Conservation (phyloP, 2,888 invertebrate genomes). For the Drosophila formosana region DNA sequence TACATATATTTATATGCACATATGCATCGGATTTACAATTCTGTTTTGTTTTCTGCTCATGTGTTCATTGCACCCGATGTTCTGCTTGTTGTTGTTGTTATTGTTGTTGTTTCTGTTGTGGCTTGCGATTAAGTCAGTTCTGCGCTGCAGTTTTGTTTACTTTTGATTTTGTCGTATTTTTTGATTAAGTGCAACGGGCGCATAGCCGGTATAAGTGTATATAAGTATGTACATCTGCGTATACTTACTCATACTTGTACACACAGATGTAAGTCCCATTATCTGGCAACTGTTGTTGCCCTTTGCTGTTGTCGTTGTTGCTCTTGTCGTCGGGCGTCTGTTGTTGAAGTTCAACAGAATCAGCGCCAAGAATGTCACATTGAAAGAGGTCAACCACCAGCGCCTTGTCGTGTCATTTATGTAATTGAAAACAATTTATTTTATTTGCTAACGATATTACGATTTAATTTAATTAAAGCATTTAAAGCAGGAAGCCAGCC, state of each 20-base stretch:
- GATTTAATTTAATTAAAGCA: constrained; percentile 71
- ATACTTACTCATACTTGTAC: constrained; percentile 11
- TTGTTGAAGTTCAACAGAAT: constrained; percentile 59
- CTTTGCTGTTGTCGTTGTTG: constrained; percentile 25
- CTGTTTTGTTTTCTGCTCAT: constrained; percentile 62
- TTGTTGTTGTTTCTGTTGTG: constrained; percentile 28
- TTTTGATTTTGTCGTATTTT: constrained; percentile 78
- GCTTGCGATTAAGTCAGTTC: constrained; percentile 68
- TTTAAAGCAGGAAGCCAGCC: constrained; percentile 57
- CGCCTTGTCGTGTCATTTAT: constrained; percentile 74
- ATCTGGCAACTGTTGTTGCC: constrained; percentile 68
- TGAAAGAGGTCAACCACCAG: constrained; percentile 82
- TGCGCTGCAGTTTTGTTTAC: constrained; percentile 77
- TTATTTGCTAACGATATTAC: constrained; percentile 78
- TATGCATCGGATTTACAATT: constrained; percentile 64
- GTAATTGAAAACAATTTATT: constrained; percentile 78
- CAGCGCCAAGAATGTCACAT: constrained; percentile 80
- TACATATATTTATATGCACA: constrained; percentile 4
- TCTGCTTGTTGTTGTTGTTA: constrained; percentile 24
- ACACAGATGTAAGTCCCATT: constrained; percentile 55
- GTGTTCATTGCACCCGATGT: constrained; percentile 73
- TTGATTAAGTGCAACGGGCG: constrained; percentile 72
- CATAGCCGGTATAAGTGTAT: constrained; percentile 46
- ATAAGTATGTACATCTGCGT: constrained; percentile 13
- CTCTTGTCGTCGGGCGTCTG: constrained; percentile 7